Percentiles rank a stretch among this genome's conserved stretches.
Conservation (phyloP, 2,888 invertebrate genomes). For the Thalpophila matura region DNA sequence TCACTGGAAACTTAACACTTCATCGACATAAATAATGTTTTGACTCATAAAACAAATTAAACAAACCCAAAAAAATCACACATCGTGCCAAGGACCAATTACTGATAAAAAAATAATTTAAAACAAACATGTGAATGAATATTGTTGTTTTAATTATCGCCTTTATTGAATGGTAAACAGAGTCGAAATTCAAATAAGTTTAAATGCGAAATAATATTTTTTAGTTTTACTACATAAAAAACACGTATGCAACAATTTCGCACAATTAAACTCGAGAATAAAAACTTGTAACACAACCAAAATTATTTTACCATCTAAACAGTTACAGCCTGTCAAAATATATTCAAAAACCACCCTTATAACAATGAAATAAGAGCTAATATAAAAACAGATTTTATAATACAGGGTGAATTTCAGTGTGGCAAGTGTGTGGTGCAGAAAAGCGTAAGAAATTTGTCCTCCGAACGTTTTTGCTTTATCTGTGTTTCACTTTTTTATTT, state of each 20-base stretch:
- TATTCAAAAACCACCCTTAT: constrained; percentile 33
- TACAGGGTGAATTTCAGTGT: background rate
- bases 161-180: background rate
- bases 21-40: constrained; percentile 49
- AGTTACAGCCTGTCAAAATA: constrained; percentile 17
- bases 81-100: constrained; percentile 67
- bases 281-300: constrained; percentile 75
- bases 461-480: constrained; percentile 72
- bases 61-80: constrained; percentile 46
- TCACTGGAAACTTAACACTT: constrained; percentile 36
- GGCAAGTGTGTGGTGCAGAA: constrained; percentile 73
- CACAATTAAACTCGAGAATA: constrained; percentile 84
- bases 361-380: background rate
- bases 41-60: constrained; percentile 57
- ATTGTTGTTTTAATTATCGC: background rate
- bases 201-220: constrained; percentile 37
- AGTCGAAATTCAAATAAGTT: constrained; percentile 12
- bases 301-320: constrained; percentile 39
- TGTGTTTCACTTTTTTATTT: constrained; percentile 71
- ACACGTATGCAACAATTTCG: constrained; percentile 86
- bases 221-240: constrained; percentile 65
- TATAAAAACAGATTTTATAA: background rate
- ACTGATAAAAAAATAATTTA: constrained; percentile 47
- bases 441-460: constrained; percentile 88
- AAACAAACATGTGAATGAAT: constrained; percentile 18